Evolutionary conservation across 1,140 invertebrate species (phyloP).

Genomic region (Helicoverpa armigera): DNA sequence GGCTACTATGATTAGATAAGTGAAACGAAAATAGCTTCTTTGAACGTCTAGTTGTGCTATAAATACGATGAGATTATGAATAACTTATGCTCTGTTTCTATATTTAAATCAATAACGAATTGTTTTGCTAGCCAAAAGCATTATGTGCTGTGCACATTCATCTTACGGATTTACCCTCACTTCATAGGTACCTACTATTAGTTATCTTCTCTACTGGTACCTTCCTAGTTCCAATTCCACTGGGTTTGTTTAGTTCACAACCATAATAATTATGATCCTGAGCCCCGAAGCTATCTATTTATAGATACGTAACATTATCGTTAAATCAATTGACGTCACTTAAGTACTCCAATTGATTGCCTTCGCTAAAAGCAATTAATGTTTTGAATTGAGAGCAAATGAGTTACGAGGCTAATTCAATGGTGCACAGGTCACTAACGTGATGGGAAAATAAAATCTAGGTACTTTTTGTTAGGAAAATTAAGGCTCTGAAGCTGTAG

Average conservation of each 20-base stretch:
- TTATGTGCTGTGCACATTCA: no score
- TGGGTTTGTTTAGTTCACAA: not conserved
- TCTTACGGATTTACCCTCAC: no score
- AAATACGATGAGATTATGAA: conserved; percentile 20
- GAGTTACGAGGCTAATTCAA: conserved; percentile 31
- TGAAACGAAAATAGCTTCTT: conserved; percentile 6
- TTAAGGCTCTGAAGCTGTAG: no score
- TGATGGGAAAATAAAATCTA: not conserved
- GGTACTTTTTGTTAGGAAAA: not conserved
- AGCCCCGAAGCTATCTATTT: not conserved
- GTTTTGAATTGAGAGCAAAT: conserved; percentile 40
- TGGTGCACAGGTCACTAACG: conserved; percentile 22
- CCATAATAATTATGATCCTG: not conserved
- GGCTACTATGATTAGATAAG: not conserved
- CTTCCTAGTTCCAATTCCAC: no score
- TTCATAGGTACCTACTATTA: no score
- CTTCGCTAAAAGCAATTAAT: conserved; percentile 36
- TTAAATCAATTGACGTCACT: conserved; percentile 36
- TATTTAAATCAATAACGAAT: conserved; percentile 27
- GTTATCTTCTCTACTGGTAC: no score
- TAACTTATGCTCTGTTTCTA: conserved; percentile 16
- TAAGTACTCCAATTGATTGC: conserved; percentile 37
- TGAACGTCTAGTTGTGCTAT: not conserved
- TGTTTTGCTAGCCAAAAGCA: not conserved
- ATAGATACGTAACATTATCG: conserved; percentile 22